Evolutionary conservation across 2,797 vertebrate genomes (phyloP).

Genomic region (Sebastes oblongus): DNA sequence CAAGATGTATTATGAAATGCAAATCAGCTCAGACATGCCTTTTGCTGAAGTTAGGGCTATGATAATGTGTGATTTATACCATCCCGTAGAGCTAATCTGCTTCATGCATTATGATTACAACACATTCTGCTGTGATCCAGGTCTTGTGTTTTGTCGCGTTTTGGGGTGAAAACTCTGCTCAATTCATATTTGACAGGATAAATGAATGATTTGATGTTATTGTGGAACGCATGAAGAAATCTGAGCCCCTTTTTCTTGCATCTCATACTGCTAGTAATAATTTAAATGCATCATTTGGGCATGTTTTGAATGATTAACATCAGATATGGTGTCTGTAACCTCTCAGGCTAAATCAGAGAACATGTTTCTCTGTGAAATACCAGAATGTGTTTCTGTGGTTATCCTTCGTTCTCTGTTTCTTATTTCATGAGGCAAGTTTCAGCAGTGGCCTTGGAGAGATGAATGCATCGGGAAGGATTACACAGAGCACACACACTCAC

Average conservation of each 20-base stretch:
- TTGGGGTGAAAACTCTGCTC: conserved; percentile 1
- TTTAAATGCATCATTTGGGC: conserved; percentile 18
- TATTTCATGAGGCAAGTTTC: conserved; percentile 32
- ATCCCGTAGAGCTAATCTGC: conserved; percentile 25
- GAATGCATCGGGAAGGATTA: conserved; percentile 48
- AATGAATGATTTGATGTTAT: conserved; percentile 43
- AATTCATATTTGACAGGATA: conserved; percentile 20
- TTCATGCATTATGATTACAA: conserved; percentile 36
- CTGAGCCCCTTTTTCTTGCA: background rate
- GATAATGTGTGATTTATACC: conserved; percentile 51
- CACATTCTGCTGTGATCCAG: conserved; percentile 1
- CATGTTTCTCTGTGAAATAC: conserved; percentile 10
- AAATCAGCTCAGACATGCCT: conserved; percentile 41
- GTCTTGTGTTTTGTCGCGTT: conserved; percentile 3
- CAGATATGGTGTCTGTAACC: conserved; percentile 7
- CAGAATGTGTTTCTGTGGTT: conserved; percentile 17
- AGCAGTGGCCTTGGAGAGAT: conserved; percentile 49
- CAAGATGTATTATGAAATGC: conserved; percentile 34
- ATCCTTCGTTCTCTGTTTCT: conserved; percentile 19
- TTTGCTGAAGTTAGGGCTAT: conserved; percentile 46
- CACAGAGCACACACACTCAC: conserved; percentile 31
- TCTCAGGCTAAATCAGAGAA: conserved; percentile 1
- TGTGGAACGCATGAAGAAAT: conserved; percentile 19
- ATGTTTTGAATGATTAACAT: conserved; percentile 35
- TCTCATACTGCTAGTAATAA: background rate